Evolutionary conservation across 2,888 invertebrate genomes (phyloP).

Genomic region (Drosophila nr. fundita): DNA sequence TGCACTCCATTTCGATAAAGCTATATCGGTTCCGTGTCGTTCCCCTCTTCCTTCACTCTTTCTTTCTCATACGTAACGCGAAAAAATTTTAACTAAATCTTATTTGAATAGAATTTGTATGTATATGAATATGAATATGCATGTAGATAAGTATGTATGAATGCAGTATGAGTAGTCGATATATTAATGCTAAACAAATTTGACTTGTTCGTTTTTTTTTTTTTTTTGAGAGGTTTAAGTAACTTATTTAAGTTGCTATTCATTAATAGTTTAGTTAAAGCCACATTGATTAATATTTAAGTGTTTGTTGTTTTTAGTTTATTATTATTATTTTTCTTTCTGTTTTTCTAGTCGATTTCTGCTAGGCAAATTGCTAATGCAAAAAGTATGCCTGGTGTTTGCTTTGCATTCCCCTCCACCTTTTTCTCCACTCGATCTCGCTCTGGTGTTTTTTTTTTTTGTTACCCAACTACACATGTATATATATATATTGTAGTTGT

Average conservation of each 20-base stretch:
- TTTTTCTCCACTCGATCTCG: slow-evolving; percentile 5
- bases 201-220: slow-evolving; percentile 61
- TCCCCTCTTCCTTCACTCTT: slow-evolving; percentile 13
- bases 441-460: slow-evolving; percentile 17
- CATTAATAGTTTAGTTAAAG: slow-evolving; percentile 61
- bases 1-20: slow-evolving; percentile 63
- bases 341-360: slow-evolving; percentile 27
- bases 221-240: slow-evolving; percentile 27
- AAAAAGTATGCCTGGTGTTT: slow-evolving; percentile 63
- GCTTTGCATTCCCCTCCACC: slow-evolving; percentile 24
- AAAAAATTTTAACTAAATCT: slow-evolving; percentile 76
- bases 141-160: slow-evolving; percentile 37
- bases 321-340: not conserved
- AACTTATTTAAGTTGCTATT: slow-evolving; percentile 31
- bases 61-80: slow-evolving; percentile 67
- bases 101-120: slow-evolving; percentile 53
- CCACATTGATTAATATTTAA: slow-evolving; percentile 74
- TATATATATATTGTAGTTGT: slow-evolving; percentile 28
- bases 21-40: slow-evolving; percentile 45
- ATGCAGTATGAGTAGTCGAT: slow-evolving; percentile 48
- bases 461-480: slow-evolving; percentile 20
- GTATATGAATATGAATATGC: slow-evolving; percentile 21
- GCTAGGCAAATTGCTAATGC: slow-evolving; percentile 52
- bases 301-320: slow-evolving; percentile 28
- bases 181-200: slow-evolving; percentile 70